Conservation (phyloP, 2,113 vertebrate genomes). For the Microtus oregoni region DNA sequence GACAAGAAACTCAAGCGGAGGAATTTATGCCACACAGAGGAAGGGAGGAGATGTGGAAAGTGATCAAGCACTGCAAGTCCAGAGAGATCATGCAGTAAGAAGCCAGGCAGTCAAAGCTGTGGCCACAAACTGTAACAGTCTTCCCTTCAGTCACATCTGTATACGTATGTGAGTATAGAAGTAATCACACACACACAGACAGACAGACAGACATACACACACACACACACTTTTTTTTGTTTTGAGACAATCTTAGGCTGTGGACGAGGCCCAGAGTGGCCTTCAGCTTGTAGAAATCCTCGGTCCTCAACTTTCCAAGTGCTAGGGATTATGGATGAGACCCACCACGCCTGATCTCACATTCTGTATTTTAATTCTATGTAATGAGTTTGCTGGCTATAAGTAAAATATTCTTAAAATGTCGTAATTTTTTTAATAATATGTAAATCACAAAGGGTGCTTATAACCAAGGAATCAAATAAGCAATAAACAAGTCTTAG, state of each 20-base stretch:
- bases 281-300: neutral
- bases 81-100: conserved; percentile 24
- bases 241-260: neutral
- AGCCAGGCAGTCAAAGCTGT: conserved; percentile 32
- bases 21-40: conserved; percentile 4
- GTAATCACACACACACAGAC: neutral
- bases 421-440: neutral
- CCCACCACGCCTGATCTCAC: neutral
- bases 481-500: neutral
- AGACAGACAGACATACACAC: neutral
- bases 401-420: conserved; percentile 44
- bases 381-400: neutral
- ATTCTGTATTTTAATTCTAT: neutral
- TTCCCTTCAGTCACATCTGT: conserved; percentile 19
- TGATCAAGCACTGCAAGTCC: neutral
- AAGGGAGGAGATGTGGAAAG: conserved; percentile 15
- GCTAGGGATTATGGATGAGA: neutral
- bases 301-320: neutral
- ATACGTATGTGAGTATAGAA: no score
- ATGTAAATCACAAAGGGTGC: neutral
- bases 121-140: neutral
- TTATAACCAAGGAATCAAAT: conserved; percentile 5
- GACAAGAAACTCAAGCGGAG: neutral
- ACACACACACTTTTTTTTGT: neutral
- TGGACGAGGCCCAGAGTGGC: neutral